Evolutionary conservation across 2,888 invertebrate species (phyloP), one percentile per base, ranked within the genome.

Genomic region (Agrotis puta): DNA sequence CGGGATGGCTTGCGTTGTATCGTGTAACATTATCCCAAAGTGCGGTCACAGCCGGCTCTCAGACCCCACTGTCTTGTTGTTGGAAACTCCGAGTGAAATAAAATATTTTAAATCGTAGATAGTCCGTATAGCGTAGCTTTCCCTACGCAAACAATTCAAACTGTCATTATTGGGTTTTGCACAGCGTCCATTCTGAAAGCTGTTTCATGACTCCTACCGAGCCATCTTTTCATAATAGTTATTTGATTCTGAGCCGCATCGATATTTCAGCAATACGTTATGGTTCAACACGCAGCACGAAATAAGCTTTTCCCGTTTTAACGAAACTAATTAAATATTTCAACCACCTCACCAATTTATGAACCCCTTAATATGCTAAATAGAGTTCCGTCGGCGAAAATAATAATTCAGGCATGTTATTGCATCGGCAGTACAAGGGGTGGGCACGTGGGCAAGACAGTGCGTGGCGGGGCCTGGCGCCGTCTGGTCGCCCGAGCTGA

Each of bases 401-500:
- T 88, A 85, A 89, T 88, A 85, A 88, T 89, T 89, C 85, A 85
- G 68, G 68, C 79, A 71, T 77, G 71, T 72, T 84, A 84, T 87
- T 82, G 85, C 74, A 82, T 83, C 81, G 77, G 65, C 79, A 76
- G 74, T 84, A 84, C 79, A 80, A 83, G 84, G 88, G 88, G 68
- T 88, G 88, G 89, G 89, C 33, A 56, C 56, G 80, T 85, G 85
- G 86, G 87, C 88, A 93, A 92, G 92, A 92, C 92, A 92, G 90
- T 90, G 90, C 89, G 89, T 90, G 89, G 81, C 89, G 89, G 89
- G 89, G 79, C 74, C 71, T 85, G 94, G 95, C 95, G 95, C 95
- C 95, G 95, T 94, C 95, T 94, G 90, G 95, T 73, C 94, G 94
- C 85, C 76, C 75, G 82, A 82, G 86, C 88, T 95, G 95, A 95